Conservation (phyloP, 2,797 vertebrate species). For the Sternotherus odoratus region DNA sequence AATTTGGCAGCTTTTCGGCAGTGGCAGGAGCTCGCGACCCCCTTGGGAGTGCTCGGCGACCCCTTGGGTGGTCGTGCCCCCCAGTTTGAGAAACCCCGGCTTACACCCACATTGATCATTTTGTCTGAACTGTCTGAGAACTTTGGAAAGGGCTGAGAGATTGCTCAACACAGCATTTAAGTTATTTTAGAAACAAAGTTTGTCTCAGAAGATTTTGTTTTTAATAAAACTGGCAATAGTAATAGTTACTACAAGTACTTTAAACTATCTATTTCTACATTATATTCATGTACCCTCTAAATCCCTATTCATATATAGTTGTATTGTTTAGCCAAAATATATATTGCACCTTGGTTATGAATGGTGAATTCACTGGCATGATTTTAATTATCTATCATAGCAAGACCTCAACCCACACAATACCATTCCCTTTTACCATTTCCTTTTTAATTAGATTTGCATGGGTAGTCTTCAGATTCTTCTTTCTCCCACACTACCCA, state of each 20-base stretch:
- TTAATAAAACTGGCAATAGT: too few species aligned
- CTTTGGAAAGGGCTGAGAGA: neutral
- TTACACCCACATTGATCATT: neutral
- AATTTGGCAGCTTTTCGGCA: too few species aligned
- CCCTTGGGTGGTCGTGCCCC: too few species aligned
- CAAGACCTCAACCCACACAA: neutral
- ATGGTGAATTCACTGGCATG: neutral
- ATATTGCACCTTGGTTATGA: neutral
- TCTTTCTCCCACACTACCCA: neutral
- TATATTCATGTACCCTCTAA: neutral
- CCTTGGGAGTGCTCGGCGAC: too few species aligned
- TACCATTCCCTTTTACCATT: neutral
- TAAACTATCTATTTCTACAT: neutral
- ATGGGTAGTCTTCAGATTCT: neutral
- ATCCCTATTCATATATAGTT: neutral
- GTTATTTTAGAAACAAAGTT: neutral
- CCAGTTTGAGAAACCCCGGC: too few species aligned
- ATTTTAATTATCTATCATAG: neutral
- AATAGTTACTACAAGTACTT: too few species aligned
- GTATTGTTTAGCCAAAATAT: neutral
- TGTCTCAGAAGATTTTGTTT: too few species aligned
- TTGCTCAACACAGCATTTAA: neutral
- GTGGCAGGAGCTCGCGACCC: too few species aligned
- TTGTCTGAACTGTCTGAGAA: neutral
- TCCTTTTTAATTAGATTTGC: neutral